Base-by-base conservation (phyloP, 2,113 vertebrate genomes). In the Labeo catla region DNA sequence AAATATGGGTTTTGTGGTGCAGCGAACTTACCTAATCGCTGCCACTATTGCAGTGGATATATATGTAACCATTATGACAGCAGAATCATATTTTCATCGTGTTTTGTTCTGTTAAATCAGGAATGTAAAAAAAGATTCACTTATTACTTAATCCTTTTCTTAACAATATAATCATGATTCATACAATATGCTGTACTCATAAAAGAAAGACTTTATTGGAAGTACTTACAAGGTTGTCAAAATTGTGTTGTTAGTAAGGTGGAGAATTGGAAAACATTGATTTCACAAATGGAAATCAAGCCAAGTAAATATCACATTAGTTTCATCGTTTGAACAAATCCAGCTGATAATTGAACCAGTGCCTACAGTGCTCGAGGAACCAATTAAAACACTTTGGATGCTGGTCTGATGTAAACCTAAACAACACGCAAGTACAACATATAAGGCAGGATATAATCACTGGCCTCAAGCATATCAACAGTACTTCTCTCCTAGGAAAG, bases 1-100 rank as follows among this genome's bases (percentile, higher is more conserved):
- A 89, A 79, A 61, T 89, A 91, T 93, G 92, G 92, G 90, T 91
- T 93, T 90, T 93, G 94, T 87, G 93, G 93, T 92, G 88, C 19
- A 91, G 93, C 90, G 88, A n/a, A 61, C 21, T 8, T 59, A 59
- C 57, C 57, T 21, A 59, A 21, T n/a, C 21, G 19, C 89, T 92
- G 87, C 16, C 89, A 28, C 15, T 57, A 23, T 86, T 89, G 93
- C 91, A 91, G 91, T 92, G 94, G 92, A 89, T 88, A 70, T 8
- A 72, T 43, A 39, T 16, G 8, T 19, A 9, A 21, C 15, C 34
- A 70, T 43, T 9, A 19, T 16, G 15, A 36, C 68, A 43, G 15
- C 16, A 70, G 8, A 9, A 43, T 61, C 57, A 8, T 70, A 70
- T 39, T 19, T 70, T 70, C 15, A 61, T 9, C 4, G 21, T 43